Percentiles rank a stretch among this genome's conserved stretches.
These are phyloP conservation scores for Agapornis canus DNA, from an alignment of 2,797 vertebrate genomes.

Conservation along the genomic window DNA sequence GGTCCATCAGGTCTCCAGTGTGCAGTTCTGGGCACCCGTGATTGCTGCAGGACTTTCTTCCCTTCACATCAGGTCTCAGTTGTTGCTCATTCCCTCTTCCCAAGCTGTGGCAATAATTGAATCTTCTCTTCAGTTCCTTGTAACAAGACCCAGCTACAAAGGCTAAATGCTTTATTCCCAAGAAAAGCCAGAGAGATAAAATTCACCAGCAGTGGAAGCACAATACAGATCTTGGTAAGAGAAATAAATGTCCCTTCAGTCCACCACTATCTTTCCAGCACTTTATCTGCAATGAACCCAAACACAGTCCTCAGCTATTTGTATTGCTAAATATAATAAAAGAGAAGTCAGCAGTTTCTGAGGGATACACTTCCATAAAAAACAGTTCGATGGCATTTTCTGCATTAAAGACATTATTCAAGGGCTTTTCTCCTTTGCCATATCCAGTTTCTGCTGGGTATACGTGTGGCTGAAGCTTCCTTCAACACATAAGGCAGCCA, in stretches of 20 bases:
- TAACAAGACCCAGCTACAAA: slow-evolving; percentile 56
- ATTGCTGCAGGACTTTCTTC: neutral
- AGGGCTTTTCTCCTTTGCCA: slow-evolving; percentile 22
- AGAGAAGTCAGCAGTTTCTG: slow-evolving; percentile 54
- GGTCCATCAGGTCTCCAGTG: neutral
- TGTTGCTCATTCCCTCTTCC: neutral
- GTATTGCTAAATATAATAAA: slow-evolving; percentile 68
- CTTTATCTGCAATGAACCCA: slow-evolving; percentile 65
- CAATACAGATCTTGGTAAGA: slow-evolving; percentile 4
- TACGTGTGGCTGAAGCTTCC: neutral
- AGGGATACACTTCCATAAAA: slow-evolving; percentile 64
- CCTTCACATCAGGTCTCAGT: neutral
- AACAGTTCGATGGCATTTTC: slow-evolving; percentile 33
- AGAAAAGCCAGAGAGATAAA: slow-evolving; percentile 70
- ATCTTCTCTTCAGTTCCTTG: slow-evolving; percentile 52
- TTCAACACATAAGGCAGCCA: neutral
- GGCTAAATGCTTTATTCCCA: slow-evolving; percentile 72
- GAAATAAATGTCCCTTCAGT: slow-evolving; percentile 71
- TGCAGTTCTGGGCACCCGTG: neutral
- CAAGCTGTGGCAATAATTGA: slow-evolving; percentile 22
- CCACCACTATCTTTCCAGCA: slow-evolving; percentile 50
- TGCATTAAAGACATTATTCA: slow-evolving; percentile 64
- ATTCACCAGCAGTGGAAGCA: slow-evolving; percentile 59
- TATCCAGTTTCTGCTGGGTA: neutral
- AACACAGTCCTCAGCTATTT: slow-evolving; percentile 62